phyloP scores from a whole-genome alignment of 2,113 vertebrate genomes.

The Eolophus roseicapilla region DNA sequence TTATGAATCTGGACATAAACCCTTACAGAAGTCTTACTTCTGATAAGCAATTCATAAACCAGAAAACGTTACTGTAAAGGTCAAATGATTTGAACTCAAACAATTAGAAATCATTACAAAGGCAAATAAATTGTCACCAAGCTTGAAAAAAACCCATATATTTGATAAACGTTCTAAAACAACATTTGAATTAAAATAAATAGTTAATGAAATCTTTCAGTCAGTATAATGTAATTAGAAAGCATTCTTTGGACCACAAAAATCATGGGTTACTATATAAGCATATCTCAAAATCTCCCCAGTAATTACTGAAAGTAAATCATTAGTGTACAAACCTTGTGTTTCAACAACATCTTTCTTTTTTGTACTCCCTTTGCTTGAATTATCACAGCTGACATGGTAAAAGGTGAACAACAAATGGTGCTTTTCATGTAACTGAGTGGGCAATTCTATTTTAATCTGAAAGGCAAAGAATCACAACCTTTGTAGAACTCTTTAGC shows the following conservation, averaged over 20 bases:
- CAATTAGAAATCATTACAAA: background rate
- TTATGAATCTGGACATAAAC: background rate
- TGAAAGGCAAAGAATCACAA: slow-evolving; percentile 59
- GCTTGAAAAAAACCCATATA: background rate
- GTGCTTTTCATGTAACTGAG: slow-evolving; percentile 93
- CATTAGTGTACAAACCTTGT: slow-evolving; percentile 78
- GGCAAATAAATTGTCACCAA: background rate
- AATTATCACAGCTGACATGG: slow-evolving; percentile 95
- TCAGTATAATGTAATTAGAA: background rate
- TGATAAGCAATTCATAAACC: background rate
- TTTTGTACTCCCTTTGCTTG: slow-evolving; percentile 96
- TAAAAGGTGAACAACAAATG: slow-evolving; percentile 96
- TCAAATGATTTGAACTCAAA: background rate
- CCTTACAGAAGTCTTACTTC: background rate
- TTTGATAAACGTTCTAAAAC: background rate
- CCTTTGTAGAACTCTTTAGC: background rate
- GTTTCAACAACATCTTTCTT: slow-evolving; percentile 91
- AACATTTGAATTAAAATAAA: background rate
- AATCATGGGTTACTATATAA: background rate
- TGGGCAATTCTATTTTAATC: slow-evolving; percentile 96
- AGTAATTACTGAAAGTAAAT: background rate
- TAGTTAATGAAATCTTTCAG: background rate
- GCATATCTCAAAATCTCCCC: background rate
- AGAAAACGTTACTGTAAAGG: background rate
- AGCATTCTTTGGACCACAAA: background rate